Evolutionary conservation across 2,888 invertebrate species (phyloP).

Genomic region (Hydraecia micacea): DNA sequence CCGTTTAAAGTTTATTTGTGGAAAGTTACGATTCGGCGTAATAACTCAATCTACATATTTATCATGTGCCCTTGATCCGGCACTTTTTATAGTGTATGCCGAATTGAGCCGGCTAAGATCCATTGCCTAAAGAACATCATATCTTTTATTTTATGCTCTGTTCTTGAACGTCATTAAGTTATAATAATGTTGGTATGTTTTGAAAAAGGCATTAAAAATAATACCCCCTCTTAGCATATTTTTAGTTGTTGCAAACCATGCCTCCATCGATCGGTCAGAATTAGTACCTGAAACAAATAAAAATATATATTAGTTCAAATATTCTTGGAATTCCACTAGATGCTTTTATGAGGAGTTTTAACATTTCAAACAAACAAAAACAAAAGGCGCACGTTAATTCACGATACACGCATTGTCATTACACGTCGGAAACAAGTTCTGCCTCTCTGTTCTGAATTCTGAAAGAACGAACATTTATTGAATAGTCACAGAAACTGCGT

Average conservation of each 20-base stretch:
- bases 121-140: slow-evolving; percentile 29
- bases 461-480: slow-evolving; percentile 68
- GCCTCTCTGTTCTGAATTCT: slow-evolving; percentile 37
- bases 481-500: slow-evolving; percentile 65
- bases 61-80: slow-evolving; percentile 39
- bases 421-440: slow-evolving; percentile 29
- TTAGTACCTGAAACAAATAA: slow-evolving; percentile 58
- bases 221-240: background rate
- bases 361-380: background rate
- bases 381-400: slow-evolving; percentile 5
- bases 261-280: background rate
- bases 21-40: slow-evolving; percentile 49
- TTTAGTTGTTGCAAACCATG: background rate
- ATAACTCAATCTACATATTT: slow-evolving; percentile 61
- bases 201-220: background rate
- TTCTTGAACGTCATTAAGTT: slow-evolving; percentile 10
- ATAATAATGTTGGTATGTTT: background rate
- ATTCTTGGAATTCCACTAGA: background rate
- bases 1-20: slow-evolving; percentile 51
- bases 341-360: background rate
- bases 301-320: slow-evolving; percentile 6
- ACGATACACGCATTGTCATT: slow-evolving; percentile 43
- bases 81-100: slow-evolving; percentile 63
- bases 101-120: slow-evolving; percentile 25
- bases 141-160: slow-evolving; percentile 22